Evolutionary conservation across 2,113 vertebrate species (phyloP), one percentile per base, ranked within the genome.

Genomic region (Xenopus tropicalis): DNA sequence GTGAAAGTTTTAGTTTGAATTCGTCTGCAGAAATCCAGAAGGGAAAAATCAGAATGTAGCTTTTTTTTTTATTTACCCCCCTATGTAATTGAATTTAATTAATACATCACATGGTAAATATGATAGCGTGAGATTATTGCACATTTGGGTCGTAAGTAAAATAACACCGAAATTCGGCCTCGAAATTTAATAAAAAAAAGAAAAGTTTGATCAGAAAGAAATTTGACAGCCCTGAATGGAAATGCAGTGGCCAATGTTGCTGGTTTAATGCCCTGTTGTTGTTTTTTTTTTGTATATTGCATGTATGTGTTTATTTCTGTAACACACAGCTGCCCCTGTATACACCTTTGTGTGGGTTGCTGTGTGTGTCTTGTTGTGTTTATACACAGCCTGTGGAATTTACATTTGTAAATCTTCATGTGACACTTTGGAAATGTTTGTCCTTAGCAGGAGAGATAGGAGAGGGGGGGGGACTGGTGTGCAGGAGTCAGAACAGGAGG

Each of bases 1-100:
- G 88, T 90, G 90, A 92, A 92, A 92, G 90, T 90, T 86, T 88
- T 85, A 65, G 58, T 22, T 14, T 61, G 78, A 83, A 89, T 85
- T 88, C 85, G 78, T 84, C 90, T 85, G 84, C 71, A 80, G 83
- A 85, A 86, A 66, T 78, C 57, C 58, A 79, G 80, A 73, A 82
- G 81, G 78, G 72, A 74, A 79, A 9, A 14, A 24, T 58, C 19
- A 58, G 19, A 17, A 57, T 57, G 3, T 29, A 29, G 29, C 29
- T 37, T 37, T 37, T 37, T 37, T 4, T 37, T 37, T 37, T 37
- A 8, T 5, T 37, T 37, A n/a, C n/a, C n/a, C n/a, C n/a, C n/a
- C 29, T 8, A 37, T 37, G 6, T 37, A 37, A 37, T 37, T 37
- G 29, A 37, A 37, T 37, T 37, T 37, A 37, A 37, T 37, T 37